phyloP scores from a whole-genome alignment of 1,140 invertebrate species.

The Drepana arcuata region DNA sequence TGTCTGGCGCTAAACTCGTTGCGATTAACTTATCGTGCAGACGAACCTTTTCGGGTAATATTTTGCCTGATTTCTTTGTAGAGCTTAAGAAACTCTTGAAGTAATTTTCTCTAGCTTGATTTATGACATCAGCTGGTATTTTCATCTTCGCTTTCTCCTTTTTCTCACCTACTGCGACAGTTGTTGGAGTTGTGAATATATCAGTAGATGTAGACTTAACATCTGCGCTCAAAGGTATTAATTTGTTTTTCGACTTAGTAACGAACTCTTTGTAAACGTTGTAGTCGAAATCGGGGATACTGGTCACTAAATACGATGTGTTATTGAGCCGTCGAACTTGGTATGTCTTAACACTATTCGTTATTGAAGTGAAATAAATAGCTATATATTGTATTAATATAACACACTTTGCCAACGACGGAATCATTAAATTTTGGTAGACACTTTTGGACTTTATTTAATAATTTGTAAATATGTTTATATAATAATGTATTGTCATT shows the following conservation, averaged over 20 bases:
- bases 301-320: conserved; percentile 40
- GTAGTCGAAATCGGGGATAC: conserved; percentile 29
- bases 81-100: too few species aligned
- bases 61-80: too few species aligned
- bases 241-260: conserved; percentile 9
- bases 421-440: conserved; percentile 41
- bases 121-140: conserved; percentile 28
- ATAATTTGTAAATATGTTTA: too few species aligned
- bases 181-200: conserved; percentile 8
- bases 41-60: too few species aligned
- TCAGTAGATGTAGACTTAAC: conserved; percentile 17
- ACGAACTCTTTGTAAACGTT: conserved; percentile 9
- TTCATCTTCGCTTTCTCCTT: conserved; percentile 17
- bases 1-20: too few species aligned
- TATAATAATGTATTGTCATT: conserved; percentile 5
- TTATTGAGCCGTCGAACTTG: conserved; percentile 48
- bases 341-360: conserved; percentile 34
- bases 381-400: conserved; percentile 26
- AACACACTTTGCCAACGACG: conserved; percentile 22
- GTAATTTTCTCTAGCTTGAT: conserved; percentile 44
- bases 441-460: too few species aligned
- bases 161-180: conserved; percentile 23
- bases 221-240: conserved; percentile 19
- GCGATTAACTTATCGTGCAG: too few species aligned
- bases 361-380: conserved; percentile 18